Evolutionary conservation across 1,140 invertebrate species (phyloP).

Genomic region (Caenorhabditis latens): DNA sequence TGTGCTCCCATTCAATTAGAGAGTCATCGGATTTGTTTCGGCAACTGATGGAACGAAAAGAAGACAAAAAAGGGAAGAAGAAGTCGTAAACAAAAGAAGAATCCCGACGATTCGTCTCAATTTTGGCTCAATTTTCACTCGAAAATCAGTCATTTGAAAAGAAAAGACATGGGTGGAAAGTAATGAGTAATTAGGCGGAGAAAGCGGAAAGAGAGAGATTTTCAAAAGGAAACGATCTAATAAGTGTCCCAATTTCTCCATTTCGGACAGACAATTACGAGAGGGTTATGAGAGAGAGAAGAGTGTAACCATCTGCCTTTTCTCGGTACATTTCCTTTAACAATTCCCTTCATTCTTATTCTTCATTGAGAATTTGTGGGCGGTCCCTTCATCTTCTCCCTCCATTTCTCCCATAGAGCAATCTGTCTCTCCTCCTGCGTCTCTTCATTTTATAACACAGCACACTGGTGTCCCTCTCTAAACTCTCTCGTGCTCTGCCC

Average conservation of each 20-base stretch:
- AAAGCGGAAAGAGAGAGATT: neutral
- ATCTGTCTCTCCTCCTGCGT: slow-evolving; percentile 39
- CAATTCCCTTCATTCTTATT: slow-evolving; percentile 33
- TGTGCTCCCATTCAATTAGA: slow-evolving; percentile 9
- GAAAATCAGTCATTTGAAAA: neutral
- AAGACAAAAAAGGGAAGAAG: neutral
- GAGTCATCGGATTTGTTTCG: neutral
- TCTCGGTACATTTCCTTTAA: slow-evolving; percentile 39
- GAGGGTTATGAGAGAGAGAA: slow-evolving; percentile 9
- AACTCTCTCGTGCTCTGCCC: slow-evolving; percentile 51
- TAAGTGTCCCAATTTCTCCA: neutral
- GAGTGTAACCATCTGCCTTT: slow-evolving; percentile 44
- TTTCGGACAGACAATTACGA: slow-evolving; percentile 8
- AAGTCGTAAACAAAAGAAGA: slow-evolving; percentile 28
- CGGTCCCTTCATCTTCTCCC: slow-evolving; percentile 8
- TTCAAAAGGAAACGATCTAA: slow-evolving; percentile 10
- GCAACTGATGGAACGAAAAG: neutral
- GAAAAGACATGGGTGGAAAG: neutral
- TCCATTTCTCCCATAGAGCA: slow-evolving; percentile 38
- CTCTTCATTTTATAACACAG: neutral
- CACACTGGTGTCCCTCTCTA: neutral
- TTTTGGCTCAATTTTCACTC: slow-evolving; percentile 8
- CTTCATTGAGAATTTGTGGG: slow-evolving; percentile 11
- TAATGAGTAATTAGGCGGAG: slow-evolving; percentile 30
- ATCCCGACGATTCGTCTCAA: neutral